phyloP scores from a whole-genome alignment of 2,113 vertebrate genomes.

The Siphamia tubifer region DNA sequence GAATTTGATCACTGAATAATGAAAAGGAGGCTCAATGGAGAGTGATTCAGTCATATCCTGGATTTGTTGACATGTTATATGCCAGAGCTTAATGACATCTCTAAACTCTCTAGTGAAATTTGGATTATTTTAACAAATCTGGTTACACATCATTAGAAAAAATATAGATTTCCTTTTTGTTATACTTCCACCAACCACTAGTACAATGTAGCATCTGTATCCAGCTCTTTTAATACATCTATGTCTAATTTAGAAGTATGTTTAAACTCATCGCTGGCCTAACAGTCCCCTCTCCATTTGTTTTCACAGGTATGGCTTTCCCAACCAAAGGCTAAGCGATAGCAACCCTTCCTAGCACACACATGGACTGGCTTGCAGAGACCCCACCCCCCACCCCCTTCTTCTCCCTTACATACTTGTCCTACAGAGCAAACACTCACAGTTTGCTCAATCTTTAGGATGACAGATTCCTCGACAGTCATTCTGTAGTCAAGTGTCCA shows the following conservation, averaged over 20 bases:
- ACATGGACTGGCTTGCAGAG: slow-evolving; percentile 76
- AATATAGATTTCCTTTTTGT: too few species aligned
- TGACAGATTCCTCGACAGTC: slow-evolving; percentile 61
- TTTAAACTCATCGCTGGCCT: slow-evolving; percentile 81
- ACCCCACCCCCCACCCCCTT: background rate
- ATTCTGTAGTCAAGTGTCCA: slow-evolving; percentile 68
- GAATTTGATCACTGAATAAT: too few species aligned
- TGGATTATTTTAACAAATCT: too few species aligned
- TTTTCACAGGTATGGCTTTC: slow-evolving; percentile 99
- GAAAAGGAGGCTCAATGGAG: too few species aligned
- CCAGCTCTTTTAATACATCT: slow-evolving; percentile 73
- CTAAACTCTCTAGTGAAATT: too few species aligned
- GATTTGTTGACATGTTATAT: too few species aligned
- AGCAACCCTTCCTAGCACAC: slow-evolving; percentile 64
- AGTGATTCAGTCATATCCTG: too few species aligned
- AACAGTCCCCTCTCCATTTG: slow-evolving; percentile 95
- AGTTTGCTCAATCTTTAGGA: slow-evolving; percentile 62
- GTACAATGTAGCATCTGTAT: slow-evolving; percentile 25
- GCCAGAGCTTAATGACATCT: too few species aligned
- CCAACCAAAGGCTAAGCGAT: slow-evolving; percentile 98
- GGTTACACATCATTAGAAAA: too few species aligned
- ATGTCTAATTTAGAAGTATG: background rate
- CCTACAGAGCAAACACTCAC: slow-evolving; percentile 56
- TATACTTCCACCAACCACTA: too few species aligned
- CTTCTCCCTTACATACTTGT: slow-evolving; percentile 23